Percentiles rank a stretch among this genome's conserved stretches.
phyloP scores from a whole-genome alignment of 2,888 invertebrate species.

The Hemistola chrysoprasaria region DNA sequence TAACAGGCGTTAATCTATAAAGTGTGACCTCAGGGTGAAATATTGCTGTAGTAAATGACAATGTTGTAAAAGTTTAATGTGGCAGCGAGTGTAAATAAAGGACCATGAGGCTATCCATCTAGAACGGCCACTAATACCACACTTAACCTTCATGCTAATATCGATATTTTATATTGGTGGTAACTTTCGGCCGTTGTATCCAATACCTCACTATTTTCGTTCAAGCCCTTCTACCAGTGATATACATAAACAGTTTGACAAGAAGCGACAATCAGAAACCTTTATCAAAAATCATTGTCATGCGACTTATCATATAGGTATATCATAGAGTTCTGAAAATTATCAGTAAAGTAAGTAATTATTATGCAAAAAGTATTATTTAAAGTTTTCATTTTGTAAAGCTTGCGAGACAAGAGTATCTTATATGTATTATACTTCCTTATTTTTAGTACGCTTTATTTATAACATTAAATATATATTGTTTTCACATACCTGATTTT shows the following conservation, averaged over 20 bases:
- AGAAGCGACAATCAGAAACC: not conserved
- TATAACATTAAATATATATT: too few relatives aligned
- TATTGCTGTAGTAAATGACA: conserved; percentile 7
- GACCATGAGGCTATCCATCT: conserved; percentile 18
- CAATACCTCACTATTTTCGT: conserved; percentile 28
- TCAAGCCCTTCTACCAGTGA: conserved; percentile 19
- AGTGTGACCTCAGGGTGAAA: conserved; percentile 9
- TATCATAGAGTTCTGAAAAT: too few relatives aligned
- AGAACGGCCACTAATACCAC: conserved; percentile 13
- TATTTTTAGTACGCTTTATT: too few relatives aligned
- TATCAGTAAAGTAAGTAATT: too few relatives aligned
- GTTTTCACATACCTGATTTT: too few relatives aligned
- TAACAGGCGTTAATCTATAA: conserved; percentile 1
- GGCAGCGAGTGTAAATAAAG: conserved; percentile 1
- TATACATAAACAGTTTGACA: not conserved
- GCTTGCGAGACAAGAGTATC: too few relatives aligned
- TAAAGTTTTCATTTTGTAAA: too few relatives aligned
- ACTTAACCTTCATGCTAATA: conserved; percentile 25
- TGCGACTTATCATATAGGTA: too few relatives aligned
- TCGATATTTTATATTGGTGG: conserved; percentile 11
- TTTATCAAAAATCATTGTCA: too few relatives aligned
- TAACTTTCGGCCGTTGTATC: conserved; percentile 20
- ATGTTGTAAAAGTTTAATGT: conserved; percentile 13
- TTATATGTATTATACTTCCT: too few relatives aligned
- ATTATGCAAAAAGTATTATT: too few relatives aligned